phyloP scores from a whole-genome alignment of 2,113 vertebrate species.

The Entomyzon cyanotis region DNA sequence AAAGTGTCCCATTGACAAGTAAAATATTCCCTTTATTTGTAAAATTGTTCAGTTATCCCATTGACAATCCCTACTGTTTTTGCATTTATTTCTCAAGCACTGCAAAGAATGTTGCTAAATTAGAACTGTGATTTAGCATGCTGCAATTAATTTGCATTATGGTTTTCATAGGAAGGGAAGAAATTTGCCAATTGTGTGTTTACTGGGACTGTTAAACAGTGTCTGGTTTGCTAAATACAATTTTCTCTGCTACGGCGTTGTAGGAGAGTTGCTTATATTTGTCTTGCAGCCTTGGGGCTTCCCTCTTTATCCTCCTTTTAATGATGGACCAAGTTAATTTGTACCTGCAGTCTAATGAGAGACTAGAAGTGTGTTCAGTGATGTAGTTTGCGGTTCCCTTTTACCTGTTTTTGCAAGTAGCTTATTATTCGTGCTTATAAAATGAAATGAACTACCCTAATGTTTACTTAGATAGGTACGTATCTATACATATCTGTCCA shows the following conservation, averaged over 20 bases:
- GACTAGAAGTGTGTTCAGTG: neutral
- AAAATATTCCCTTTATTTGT: neutral
- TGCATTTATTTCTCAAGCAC: neutral
- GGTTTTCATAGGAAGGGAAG: neutral
- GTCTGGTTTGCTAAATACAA: neutral
- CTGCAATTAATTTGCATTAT: constrained; percentile 38
- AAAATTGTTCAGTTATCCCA: neutral
- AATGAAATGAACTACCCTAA: neutral
- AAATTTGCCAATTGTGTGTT: neutral
- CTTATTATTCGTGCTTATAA: neutral
- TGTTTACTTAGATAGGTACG: neutral
- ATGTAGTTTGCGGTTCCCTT: neutral
- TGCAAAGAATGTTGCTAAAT: neutral
- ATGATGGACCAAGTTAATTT: neutral
- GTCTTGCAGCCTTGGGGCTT: neutral
- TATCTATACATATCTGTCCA: fast-evolving
- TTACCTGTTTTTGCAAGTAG: neutral
- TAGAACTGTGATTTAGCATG: constrained; percentile 2
- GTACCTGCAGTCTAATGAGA: neutral
- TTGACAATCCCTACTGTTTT: neutral
- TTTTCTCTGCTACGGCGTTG: neutral
- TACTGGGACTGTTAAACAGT: neutral
- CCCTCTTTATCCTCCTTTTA: neutral
- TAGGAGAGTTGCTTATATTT: neutral
- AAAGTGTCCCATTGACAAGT: neutral